phyloP scores from a whole-genome alignment of 2,113 vertebrate species.

The Bufo gargarizans region DNA sequence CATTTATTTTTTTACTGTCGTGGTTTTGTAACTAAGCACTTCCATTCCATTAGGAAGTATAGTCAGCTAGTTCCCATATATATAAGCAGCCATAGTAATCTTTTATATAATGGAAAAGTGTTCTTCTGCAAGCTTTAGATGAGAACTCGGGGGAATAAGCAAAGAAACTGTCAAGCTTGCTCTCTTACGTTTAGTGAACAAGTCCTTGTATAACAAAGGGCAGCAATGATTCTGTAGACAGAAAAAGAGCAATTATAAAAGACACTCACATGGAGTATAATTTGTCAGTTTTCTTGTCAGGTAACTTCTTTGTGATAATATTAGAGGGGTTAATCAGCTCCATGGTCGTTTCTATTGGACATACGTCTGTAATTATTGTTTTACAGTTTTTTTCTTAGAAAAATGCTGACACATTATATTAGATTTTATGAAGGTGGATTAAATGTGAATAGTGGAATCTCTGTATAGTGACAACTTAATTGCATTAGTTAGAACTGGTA shows the following conservation, averaged over 20 bases:
- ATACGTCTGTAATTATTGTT: conserved; percentile 35
- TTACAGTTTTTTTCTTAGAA: conserved; percentile 6
- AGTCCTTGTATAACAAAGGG: conserved; percentile 25
- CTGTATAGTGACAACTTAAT: conserved; percentile 22
- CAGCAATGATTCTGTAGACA: conserved; percentile 31
- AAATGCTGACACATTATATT: conserved; percentile 30
- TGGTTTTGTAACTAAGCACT: background rate
- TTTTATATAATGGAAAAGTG: background rate
- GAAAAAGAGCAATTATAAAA: conserved; percentile 46
- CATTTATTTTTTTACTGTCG: background rate
- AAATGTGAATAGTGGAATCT: conserved; percentile 13
- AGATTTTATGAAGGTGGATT: conserved; percentile 25
- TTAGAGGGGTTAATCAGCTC: conserved; percentile 31
- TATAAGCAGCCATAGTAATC: background rate
- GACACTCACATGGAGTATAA: conserved; percentile 12
- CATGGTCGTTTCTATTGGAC: conserved; percentile 28
- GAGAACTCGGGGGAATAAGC: conserved; percentile 9
- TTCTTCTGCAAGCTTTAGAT: background rate
- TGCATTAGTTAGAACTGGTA: background rate
- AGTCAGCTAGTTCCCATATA: background rate
- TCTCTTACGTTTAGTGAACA: conserved; percentile 15
- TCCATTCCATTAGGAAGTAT: background rate
- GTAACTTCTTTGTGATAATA: conserved; percentile 35
- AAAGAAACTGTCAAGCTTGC: conserved; percentile 32
- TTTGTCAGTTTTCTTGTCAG: conserved; percentile 43